A percentile compares a stretch with the other conserved stretches of the same genome.
Evolutionary conservation across 2,113 vertebrate species (phyloP).

Genomic region (Sigmodon hispidus): DNA sequence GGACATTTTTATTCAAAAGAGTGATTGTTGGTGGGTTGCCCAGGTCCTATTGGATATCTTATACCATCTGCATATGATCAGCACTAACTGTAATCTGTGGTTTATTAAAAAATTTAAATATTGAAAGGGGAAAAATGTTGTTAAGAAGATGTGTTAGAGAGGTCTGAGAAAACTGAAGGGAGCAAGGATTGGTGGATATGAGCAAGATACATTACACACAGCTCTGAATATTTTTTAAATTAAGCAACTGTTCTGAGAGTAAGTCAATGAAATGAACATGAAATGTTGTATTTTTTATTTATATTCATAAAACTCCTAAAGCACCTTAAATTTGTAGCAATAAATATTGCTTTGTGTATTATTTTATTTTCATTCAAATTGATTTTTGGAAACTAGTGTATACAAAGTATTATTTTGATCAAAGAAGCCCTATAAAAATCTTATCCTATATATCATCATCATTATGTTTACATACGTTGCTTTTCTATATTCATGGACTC

Average conservation of each 20-base stretch:
- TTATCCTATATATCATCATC: not conserved
- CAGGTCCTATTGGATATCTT: no score
- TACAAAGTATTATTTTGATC: not conserved
- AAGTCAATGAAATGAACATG: not conserved
- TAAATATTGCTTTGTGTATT: not conserved
- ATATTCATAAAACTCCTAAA: not conserved
- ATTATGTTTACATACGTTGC: not conserved
- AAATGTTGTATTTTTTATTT: not conserved
- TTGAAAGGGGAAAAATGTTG: not conserved
- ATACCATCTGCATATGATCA: no score
- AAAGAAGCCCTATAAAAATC: not conserved
- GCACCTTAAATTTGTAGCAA: constrained; percentile 8
- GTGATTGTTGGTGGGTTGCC: not conserved
- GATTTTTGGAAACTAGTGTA: not conserved
- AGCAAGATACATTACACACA: not conserved
- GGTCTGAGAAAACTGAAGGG: not conserved
- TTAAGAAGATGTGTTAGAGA: no score
- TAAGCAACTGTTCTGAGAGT: not conserved
- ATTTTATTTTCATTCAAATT: not conserved
- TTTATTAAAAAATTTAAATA: not conserved
- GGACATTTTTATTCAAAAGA: not conserved
- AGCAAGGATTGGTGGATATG: not conserved
- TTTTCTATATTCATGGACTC: not conserved
- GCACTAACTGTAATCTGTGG: not conserved
- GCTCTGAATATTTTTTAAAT: not conserved